Base-by-base conservation (phyloP, 2,113 vertebrate species). In the Callospermophilus lateralis region DNA sequence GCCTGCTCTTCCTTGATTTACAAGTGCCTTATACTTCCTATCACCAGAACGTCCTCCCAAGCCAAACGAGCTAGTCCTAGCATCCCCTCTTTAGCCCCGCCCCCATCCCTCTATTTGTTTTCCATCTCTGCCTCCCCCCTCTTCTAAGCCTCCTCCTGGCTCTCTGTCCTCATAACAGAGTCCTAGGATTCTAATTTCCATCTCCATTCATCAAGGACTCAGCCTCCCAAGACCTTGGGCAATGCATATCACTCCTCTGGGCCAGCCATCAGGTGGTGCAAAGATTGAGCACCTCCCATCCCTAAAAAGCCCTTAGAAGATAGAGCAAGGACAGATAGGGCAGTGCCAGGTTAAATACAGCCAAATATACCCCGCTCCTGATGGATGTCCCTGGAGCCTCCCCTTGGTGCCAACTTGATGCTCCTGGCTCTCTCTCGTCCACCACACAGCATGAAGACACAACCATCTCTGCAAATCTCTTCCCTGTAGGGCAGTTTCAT, bases 401-500 rank as follows among this genome's bases (percentile, higher is more conserved):
- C 97, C 97, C 91, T 96, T 87, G 96, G 95, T 32, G 95, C 32
- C 95, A 83, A 91, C 97, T 96, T 0, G 6, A 34, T 76, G 87
- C 97, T 97, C 94, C 61, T 96, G 96, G 86, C 97, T 96, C 97
- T 91, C 97, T 96, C 68, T 84, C 53, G 61, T 93, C 95, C 97
- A 17, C 94, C 97, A 95, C 95, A 95, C 95, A 94, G 97, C 96
- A 92, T 2, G 73, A 76, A 3, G 93, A 78, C 90, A 78, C 58
- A 63, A 48, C 42, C 94, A 70, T 94, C 96, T 98, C 94, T 98
- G 97, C 72, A 96, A 90, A 98, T 97, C 97, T 97, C 97, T 88
- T 97, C 95, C 97, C 98, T 97, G 10, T n/a, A 10, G 98, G 97
- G 95, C 97, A 98, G 97, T 98, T 98, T 97, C 97, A 73, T 97